A percentile compares a stretch with the other conserved stretches of the same genome.
These are phyloP conservation scores for Pteropus alecto DNA, from an alignment of 2,113 vertebrate species.

Conservation along the genomic window DNA sequence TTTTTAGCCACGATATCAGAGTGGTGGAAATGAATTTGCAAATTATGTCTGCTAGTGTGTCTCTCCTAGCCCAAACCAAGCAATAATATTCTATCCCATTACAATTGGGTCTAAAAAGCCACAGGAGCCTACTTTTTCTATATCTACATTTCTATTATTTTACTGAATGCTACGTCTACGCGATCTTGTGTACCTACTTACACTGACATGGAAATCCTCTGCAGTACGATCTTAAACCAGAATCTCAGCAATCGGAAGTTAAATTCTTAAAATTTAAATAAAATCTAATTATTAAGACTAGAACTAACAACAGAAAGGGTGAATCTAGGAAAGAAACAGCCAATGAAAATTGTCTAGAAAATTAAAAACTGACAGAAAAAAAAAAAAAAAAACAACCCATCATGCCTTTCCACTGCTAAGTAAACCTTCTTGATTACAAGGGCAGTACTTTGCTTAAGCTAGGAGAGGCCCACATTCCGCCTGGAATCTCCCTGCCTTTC, in stretches of 20 bases:
- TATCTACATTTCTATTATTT: not conserved
- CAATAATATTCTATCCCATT: not conserved
- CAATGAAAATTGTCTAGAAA: not conserved
- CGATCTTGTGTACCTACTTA: not conserved
- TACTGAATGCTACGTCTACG: not conserved
- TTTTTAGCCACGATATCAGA: not conserved
- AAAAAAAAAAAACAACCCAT: not conserved
- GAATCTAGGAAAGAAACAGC: not conserved
- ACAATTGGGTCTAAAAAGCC: not conserved
- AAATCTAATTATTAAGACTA: not conserved
- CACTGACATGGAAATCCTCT: not conserved
- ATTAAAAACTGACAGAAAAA: not conserved
- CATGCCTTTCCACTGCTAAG: not conserved
- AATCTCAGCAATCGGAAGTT: not conserved
- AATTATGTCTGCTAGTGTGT: not conserved
- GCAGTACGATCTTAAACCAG: not conserved
- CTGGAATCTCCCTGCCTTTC: constrained; percentile 50
- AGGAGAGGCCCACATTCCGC: not conserved
- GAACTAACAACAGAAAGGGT: not conserved
- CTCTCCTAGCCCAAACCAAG: not conserved
- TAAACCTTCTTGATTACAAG: constrained; percentile 59
- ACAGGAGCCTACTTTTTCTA: not conserved
- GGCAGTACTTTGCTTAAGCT: not conserved
- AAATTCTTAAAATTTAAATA: not conserved
- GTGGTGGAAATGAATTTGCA: not conserved